Evolutionary conservation across 2,797 vertebrate genomes (phyloP), one percentile per base, ranked within the genome.

Genomic region (Aselliscus stoliczkanus): DNA sequence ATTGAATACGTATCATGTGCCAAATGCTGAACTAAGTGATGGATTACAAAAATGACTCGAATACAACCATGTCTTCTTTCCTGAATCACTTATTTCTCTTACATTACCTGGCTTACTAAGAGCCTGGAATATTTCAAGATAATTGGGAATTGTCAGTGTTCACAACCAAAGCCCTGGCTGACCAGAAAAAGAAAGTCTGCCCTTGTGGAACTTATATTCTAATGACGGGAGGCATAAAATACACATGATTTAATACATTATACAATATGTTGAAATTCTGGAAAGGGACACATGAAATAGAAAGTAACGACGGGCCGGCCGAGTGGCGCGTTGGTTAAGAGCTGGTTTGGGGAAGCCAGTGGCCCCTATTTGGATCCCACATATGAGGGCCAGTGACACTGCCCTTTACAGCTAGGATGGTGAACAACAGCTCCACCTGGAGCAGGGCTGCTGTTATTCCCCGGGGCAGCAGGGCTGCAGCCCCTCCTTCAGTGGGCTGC

Each of bases 21-120:
- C 69, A 79, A 88, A 88, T 91, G 52, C n/a, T 94, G 67, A 81
- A 54, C 31, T 89, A 83, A 72, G 20, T 77, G 52, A 94, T 42
- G 15, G 10, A 50, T 93, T 89, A 58, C 27, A 67, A 52, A 73
- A 90, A 70, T 77, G 47, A 50, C 42, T 62, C 64, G 21, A 87
- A 69, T 42, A 73, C 4, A 93, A 44, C 23, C 15, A 3, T 42
- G 5, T 31, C 21, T 69, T 83, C 9, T 70, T 85, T 67, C 50
- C 58, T 29, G 4, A 1, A n/a, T 25, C 47, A 31, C 4, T 67
- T 93, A 20, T 70, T 82, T 93, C 62, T 83, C 56, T 64, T 93
- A 11, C 4, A 75, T 54, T 70, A 15, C 18, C 25, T 58, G 34
- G 14, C 27, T 96, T 73, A 83, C 2, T 9, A 56, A 86, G 5